Evolutionary conservation across 2,888 invertebrate species (phyloP), one percentile per base, ranked within the genome.

Genomic region (Heliconius aoede): DNA sequence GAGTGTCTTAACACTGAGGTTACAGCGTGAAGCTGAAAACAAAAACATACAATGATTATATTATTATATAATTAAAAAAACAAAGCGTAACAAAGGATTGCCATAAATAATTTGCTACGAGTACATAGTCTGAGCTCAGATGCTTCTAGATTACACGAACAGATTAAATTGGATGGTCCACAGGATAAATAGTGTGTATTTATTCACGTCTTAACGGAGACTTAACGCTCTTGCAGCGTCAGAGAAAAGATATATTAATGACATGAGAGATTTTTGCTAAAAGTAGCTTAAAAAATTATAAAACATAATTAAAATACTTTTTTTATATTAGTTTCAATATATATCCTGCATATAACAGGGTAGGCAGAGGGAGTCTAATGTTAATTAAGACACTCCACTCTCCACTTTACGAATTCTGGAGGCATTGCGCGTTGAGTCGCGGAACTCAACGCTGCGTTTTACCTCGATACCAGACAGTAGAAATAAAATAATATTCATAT

Each of bases 131-230:
- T 74, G 82, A 83, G 72, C 84, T 81, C 88, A 89, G 88, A 88
- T 89, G 89, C 80, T 85, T 82, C 83, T 83, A 82, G 86, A 87
- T 86, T 86, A 88, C 86, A 87, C 85, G 87, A 83, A 82, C 83
- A 85, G 86, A 85, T 86, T 86, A 87, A 88, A 89, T 88, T 89
- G 88, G 88, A 86, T 80, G 82, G 79, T 82, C 80, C 78, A 82
- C 81, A 78, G 80, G 86, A 89, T 87, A 88, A 89, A 90, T 90
- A 84, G 86, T 83, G 79, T 78, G 69, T 79, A 82, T 81, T 77
- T 79, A 80, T 82, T 73, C 79, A 79, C 69, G 78, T 83, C 82
- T 82, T 81, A 76, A 40, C 60, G 61, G 21, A 36, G 74, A 68
- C 60, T 68, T 74, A 61, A 24, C 60, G 76, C 46, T 64, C 51